A percentile compares a stretch with the other conserved stretches of the same genome.
Conservation (phyloP, 1,140 invertebrate genomes). For the Proales similis region DNA sequence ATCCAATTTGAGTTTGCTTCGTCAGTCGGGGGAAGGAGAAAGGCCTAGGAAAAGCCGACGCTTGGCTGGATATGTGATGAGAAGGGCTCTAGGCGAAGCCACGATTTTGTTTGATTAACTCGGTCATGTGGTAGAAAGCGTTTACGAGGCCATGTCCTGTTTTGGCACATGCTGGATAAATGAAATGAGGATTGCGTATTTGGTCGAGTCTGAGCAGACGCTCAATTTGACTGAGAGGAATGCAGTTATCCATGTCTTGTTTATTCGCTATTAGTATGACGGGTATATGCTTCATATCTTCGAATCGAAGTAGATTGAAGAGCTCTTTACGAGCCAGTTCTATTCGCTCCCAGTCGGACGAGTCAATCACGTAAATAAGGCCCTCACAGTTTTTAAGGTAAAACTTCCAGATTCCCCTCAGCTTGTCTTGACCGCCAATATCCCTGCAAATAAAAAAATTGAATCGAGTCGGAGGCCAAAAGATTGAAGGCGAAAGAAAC, state of each 20-base stretch:
- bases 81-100: conserved; percentile 26
- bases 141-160: conserved; percentile 96
- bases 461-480: background rate
- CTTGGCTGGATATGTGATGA: too few relatives aligned
- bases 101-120: conserved; percentile 35
- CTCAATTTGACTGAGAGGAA: conserved; percentile 6
- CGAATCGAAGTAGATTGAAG: conserved; percentile 13
- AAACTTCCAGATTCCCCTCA: conserved; percentile 37
- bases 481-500: background rate
- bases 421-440: conserved; percentile 34
- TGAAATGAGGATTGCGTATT: conserved; percentile 74
- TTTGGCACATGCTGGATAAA: conserved; percentile 90
- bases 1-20: too few relatives aligned
- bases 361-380: conserved; percentile 30
- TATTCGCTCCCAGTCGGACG: conserved; percentile 23
- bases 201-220: conserved; percentile 16
- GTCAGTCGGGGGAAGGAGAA: too few relatives aligned
- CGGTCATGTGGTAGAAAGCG: conserved; percentile 89
- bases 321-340: conserved; percentile 11
- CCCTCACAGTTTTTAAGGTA: conserved; percentile 35
- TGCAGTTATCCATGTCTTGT: conserved; percentile 42
- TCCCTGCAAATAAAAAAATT: background rate
- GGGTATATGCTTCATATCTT: conserved; percentile 42
- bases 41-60: too few relatives aligned
- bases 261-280: conserved; percentile 51